phyloP scores from a whole-genome alignment of 2,888 invertebrate species.

The Papilio elwesi region DNA sequence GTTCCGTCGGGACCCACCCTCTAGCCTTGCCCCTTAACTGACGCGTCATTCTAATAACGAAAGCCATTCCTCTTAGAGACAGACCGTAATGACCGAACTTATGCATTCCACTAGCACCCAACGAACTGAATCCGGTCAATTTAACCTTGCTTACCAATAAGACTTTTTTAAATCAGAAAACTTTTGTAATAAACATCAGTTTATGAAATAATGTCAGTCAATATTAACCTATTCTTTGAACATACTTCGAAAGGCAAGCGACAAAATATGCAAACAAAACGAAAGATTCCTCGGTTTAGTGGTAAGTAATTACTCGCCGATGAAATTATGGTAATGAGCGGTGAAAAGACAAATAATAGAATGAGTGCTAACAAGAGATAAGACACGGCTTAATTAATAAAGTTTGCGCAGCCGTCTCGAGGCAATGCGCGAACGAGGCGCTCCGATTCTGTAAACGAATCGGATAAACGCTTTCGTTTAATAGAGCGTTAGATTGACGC shows the following conservation, averaged over 20 bases:
- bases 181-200: constrained; percentile 43
- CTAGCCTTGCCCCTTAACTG: constrained; percentile 63
- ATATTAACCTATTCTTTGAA: constrained; percentile 56
- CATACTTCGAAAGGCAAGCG: constrained; percentile 69
- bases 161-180: constrained; percentile 2
- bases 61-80: constrained; percentile 66
- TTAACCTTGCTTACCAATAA: not conserved
- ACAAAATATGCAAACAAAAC: constrained; percentile 80
- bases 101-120: constrained; percentile 44
- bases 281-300: constrained; percentile 75
- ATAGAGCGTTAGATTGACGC: constrained; percentile 84
- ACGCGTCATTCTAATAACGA: constrained; percentile 75
- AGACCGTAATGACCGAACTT: constrained; percentile 62
- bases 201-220: constrained; percentile 50
- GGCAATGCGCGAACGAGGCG: constrained; percentile 66
- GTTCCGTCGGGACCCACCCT: constrained; percentile 57
- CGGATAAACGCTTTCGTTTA: constrained; percentile 82
- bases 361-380: constrained; percentile 85
- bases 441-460: constrained; percentile 76
- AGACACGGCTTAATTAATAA: constrained; percentile 85
- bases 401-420: constrained; percentile 80
- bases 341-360: constrained; percentile 84
- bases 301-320: constrained; percentile 80
- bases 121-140: constrained; percentile 18
- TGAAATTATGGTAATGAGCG: constrained; percentile 84